These are phyloP conservation scores for Aviceda subcristata DNA, from an alignment of 2,113 vertebrate species.

Conservation along the genomic window DNA sequence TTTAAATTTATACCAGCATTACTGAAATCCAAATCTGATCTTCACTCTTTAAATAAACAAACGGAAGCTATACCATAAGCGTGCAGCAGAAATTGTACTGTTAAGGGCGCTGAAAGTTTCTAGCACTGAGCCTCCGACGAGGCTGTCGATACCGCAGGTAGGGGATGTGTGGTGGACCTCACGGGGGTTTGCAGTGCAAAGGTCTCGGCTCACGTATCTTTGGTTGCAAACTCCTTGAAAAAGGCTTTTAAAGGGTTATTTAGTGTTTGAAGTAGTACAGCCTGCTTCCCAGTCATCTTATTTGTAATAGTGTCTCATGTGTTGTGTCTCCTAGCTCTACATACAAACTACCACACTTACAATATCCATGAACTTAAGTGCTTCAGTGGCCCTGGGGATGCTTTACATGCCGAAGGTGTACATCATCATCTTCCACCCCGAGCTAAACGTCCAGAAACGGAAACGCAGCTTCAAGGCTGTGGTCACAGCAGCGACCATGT, in stretches of 20 bases:
- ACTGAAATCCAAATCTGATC: not conserved
- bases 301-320: constrained; percentile 68
- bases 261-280: not conserved
- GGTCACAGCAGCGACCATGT: constrained; percentile 94
- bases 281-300: constrained; percentile 2
- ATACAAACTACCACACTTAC: constrained; percentile 97
- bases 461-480: constrained; percentile 97
- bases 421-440: constrained; percentile 97
- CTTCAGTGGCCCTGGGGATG: constrained; percentile 95
- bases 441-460: constrained; percentile 95
- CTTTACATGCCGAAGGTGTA: constrained; percentile 99
- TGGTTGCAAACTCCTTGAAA: not conserved
- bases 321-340: constrained; percentile 85
- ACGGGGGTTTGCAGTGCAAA: fast-evolving
- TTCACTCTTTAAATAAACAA: not conserved
- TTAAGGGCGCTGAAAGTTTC: fast-evolving
- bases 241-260: fast-evolving
- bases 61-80: not conserved
- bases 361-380: constrained; percentile 98
- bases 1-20: not conserved
- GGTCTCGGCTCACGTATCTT: not conserved
- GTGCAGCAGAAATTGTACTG: fast-evolving
- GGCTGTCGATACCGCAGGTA: not conserved
- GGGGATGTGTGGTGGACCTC: not conserved
- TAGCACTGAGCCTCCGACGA: fast-evolving